Conservation (phyloP, 1,140 invertebrate genomes). For the Drosophila ficusphila region DNA sequence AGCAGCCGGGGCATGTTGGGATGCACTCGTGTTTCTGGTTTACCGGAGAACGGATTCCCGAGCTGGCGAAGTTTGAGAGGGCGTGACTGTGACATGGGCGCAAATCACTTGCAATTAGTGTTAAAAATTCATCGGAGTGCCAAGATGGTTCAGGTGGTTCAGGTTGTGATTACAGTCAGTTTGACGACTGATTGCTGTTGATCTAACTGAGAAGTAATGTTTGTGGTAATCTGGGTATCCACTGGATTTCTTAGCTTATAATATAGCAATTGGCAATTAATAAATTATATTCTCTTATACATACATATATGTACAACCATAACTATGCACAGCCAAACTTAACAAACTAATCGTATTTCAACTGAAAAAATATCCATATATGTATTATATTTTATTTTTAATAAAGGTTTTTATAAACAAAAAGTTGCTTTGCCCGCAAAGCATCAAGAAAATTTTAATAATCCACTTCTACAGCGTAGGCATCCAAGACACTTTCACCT, state of each 20-base stretch:
- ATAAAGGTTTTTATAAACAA: not conserved
- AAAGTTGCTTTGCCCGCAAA: constrained; percentile 23
- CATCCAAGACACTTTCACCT: constrained; percentile 66
- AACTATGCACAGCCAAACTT: no score
- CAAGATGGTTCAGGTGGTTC: constrained; percentile 5
- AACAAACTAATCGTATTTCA: no score
- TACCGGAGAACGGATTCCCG: constrained; percentile 14
- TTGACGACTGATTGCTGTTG: constrained; percentile 32
- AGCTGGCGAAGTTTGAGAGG: not conserved
- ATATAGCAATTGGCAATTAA: no score
- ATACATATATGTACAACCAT: no score
- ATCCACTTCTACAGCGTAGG: constrained; percentile 42
- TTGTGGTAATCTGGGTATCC: not conserved
- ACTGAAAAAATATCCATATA: no score
- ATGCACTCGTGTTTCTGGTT: constrained; percentile 41
- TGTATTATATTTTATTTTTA: not conserved
- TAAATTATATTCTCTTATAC: no score
- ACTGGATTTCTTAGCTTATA: no score
- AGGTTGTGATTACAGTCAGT: constrained; percentile 4
- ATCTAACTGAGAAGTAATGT: constrained; percentile 8
- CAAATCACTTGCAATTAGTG: constrained; percentile 49
- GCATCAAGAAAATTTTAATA: not conserved
- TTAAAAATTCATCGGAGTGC: constrained; percentile 30
- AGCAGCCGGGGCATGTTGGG: not conserved
- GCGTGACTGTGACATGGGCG: constrained; percentile 22